A percentile compares a stretch with the other conserved stretches of the same genome.
Conservation (phyloP, 2,113 vertebrate species). For the Heteronetta atricapilla region DNA sequence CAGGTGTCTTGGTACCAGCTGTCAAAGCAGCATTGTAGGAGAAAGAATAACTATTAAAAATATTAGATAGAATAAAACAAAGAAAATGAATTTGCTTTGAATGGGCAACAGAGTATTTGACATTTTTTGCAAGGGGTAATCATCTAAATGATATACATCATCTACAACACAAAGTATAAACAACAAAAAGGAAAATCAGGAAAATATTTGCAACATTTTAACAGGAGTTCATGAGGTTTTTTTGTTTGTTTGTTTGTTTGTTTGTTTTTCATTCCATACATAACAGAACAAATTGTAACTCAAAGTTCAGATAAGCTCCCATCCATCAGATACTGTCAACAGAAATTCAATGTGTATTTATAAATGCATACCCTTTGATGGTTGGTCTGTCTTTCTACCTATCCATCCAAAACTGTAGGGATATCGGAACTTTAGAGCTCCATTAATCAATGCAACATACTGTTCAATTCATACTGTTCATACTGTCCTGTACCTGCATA, state of each 20-base stretch:
- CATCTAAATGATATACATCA: background rate
- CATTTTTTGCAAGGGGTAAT: background rate
- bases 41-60: background rate
- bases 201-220: background rate
- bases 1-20: background rate
- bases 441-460: background rate
- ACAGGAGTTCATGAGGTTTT: background rate
- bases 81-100: background rate
- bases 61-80: fast-evolving
- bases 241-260: too few species aligned
- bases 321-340: background rate
- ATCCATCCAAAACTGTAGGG: background rate
- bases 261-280: background rate
- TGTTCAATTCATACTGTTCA: background rate
- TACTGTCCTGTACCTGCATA: background rate
- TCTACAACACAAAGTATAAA: background rate
- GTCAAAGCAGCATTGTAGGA: background rate
- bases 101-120: background rate
- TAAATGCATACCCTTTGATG: background rate
- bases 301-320: background rate
- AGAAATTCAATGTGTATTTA: background rate
- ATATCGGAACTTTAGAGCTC: background rate
- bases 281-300: background rate
- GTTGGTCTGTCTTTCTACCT: background rate
- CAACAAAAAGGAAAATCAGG: background rate